Evolutionary conservation across 2,113 vertebrate genomes (phyloP).

Genomic region (Lophura nycthemera): DNA sequence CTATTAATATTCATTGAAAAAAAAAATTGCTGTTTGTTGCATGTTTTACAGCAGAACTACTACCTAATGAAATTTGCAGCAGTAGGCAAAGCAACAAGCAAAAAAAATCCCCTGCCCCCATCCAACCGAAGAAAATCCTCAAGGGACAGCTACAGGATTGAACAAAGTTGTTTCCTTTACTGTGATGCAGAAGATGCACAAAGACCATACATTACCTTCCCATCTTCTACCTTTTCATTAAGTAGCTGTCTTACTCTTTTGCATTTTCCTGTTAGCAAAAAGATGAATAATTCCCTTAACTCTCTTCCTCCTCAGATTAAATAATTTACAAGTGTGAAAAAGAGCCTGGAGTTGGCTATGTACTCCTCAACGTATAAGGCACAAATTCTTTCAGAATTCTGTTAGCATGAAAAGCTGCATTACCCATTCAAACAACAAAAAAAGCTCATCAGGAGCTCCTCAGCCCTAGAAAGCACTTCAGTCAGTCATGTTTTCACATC

Average conservation of each 20-base stretch:
- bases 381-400: neutral
- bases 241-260: conserved; percentile 40
- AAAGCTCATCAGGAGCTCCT: neutral
- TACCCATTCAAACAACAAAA: neutral
- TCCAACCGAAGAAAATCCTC: conserved; percentile 9
- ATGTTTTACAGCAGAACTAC: conserved; percentile 16
- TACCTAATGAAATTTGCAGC: conserved; percentile 46
- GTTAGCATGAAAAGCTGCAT: neutral
- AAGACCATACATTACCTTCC: conserved; percentile 51
- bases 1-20: conserved; percentile 33
- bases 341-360: neutral
- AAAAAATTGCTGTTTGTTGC: conserved; percentile 29
- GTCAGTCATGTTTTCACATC: accelerated
- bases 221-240: conserved; percentile 64
- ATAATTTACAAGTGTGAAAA: conserved; percentile 45
- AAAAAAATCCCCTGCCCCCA: neutral
- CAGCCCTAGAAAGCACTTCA: neutral
- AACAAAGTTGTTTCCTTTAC: neutral
- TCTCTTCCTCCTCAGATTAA: conserved; percentile 39
- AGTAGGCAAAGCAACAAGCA: conserved; percentile 33
- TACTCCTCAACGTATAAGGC: neutral
- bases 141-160: conserved; percentile 4
- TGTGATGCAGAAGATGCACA: conserved; percentile 53
- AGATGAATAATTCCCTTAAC: conserved; percentile 60
- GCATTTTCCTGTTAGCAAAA: conserved; percentile 42